phyloP scores from a whole-genome alignment of 2,797 vertebrate genomes.

The Syngnathus rostellatus region DNA sequence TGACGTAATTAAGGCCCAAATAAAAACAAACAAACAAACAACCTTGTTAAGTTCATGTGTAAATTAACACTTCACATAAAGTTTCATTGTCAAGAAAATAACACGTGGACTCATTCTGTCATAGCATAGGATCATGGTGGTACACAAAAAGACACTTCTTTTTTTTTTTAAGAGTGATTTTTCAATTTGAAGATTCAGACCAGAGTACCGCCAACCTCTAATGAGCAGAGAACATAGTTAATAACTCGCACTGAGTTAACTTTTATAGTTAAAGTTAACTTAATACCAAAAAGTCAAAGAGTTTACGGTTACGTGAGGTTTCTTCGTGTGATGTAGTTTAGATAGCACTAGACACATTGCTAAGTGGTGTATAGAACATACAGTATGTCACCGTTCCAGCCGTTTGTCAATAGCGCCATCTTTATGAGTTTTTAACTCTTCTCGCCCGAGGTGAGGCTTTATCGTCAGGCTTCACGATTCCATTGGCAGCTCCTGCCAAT shows the following conservation, averaged over 20 bases:
- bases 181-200: constrained; percentile 56
- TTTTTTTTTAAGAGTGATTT: constrained; percentile 33
- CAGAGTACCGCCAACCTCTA: constrained; percentile 26
- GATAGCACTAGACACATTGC: constrained; percentile 41
- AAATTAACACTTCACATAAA: constrained; percentile 23
- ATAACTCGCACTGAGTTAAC: constrained; percentile 23
- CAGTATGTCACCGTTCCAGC: not conserved
- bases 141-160: constrained; percentile 59
- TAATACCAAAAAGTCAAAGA: constrained; percentile 34
- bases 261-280: constrained; percentile 17
- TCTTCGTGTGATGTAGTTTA: constrained; percentile 45
- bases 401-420: not conserved
- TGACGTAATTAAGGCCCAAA: constrained; percentile 27
- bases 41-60: constrained; percentile 25
- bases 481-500: constrained; percentile 68
- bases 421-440: constrained; percentile 75
- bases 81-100: not conserved
- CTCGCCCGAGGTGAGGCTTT: constrained; percentile 70
- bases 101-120: not conserved
- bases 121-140: constrained; percentile 25
- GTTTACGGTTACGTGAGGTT: constrained; percentile 39
- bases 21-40: constrained; percentile 9
- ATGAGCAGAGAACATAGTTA: constrained; percentile 13
- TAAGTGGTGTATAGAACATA: not conserved
- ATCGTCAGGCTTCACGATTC: constrained; percentile 71